Evolutionary conservation across 2,888 invertebrate species (phyloP), one percentile per base, ranked within the genome.

Genomic region (Papilio gigon): DNA sequence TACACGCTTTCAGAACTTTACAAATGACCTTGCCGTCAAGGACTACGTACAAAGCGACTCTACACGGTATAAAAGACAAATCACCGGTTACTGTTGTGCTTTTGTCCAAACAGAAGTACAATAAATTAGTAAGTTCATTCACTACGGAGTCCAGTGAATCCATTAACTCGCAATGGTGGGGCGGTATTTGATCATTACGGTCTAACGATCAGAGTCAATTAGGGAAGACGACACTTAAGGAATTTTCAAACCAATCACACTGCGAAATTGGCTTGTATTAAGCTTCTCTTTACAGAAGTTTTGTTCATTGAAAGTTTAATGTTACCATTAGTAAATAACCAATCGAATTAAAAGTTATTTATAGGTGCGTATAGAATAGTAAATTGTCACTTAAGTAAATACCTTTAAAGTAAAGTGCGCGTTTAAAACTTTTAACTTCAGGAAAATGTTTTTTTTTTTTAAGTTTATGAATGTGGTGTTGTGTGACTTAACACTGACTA

Each of bases 201-300:
- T 61, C 61, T 61, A 67, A 67, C 67, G 67, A 67, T 61, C 61
- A 30, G 61, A 67, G 67, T 67, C 67, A 67, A 67, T 67, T 67
- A 67, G 30, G 30, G 61, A 67, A 61, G 61, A 53, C 37, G 67
- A 67, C 67, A 50, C 61, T 61, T 61, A 67, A 61, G 61, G 61
- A 67, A 61, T 67, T 61, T 67, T 61, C 50, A 61, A 67, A 67
- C 61, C 61, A 61, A 67, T 67, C 67, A 61, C 67, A 53, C 50
- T 53, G 40, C 50, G 22, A 61, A 67, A 67, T 61, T 61, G 61
- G 37, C 67, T 53, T 40, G 67, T 67, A 61, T 67, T 61, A 40
- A 61, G 47, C 14, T 37, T 65, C 42, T 65, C 58, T 58, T 65
- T 47, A 59, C 44, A 14, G 17, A 35, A 59, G 56, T 65, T 65